Evolutionary conservation across 2,888 invertebrate genomes (phyloP), one percentile per base, ranked within the genome.

Genomic region (Agapostemon virescens): DNA sequence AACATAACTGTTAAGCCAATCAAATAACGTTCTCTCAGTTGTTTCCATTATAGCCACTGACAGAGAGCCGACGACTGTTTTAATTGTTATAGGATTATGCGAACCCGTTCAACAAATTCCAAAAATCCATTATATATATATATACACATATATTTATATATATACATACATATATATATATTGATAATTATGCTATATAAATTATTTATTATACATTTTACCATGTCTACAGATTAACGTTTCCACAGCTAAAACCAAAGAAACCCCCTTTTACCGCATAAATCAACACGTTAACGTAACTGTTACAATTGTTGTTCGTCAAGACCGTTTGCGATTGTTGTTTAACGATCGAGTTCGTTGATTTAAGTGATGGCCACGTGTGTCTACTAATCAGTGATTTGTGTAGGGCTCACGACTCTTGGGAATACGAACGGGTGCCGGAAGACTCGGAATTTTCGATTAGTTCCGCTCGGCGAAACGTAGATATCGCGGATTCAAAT

Each of bases 351-450:
- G n/a, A n/a, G n/a, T n/a, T n/a, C n/a, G n/a, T n/a, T n/a, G n/a
- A 77, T 45, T 74, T 42, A 3, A 63, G 63, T 40, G 11, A 33
- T 20, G 1, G 11, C 26, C 30, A 30, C 2, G 26, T 58, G 33
- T n/a, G n/a, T n/a, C 15, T 55, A 55, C 9, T 36, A 61, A 64
- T 30, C 13, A 58, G 33, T 36, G 45, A 69, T 74, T 74, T 58
- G 33, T 69, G 42, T 23, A 30, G 20, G 49, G 72, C 79, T 82
- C 84, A 79, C 82, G 79, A 79, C 77, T 69, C 74, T 58, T 84
- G 84, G 74, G 30, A 63, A 61, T n/a, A n/a, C 67, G n/a, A 63
- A 73, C 23, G n/a, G n/a, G 11, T 66, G 15, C 33, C 0, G 4
- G 26, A 55, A 38, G 7, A 23, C 7, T 23, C 13, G 23, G 5